Evolutionary conservation across 92 coral and sea anemone genomes (phyloP).

Genomic region (Heteractis magnifica): DNA sequence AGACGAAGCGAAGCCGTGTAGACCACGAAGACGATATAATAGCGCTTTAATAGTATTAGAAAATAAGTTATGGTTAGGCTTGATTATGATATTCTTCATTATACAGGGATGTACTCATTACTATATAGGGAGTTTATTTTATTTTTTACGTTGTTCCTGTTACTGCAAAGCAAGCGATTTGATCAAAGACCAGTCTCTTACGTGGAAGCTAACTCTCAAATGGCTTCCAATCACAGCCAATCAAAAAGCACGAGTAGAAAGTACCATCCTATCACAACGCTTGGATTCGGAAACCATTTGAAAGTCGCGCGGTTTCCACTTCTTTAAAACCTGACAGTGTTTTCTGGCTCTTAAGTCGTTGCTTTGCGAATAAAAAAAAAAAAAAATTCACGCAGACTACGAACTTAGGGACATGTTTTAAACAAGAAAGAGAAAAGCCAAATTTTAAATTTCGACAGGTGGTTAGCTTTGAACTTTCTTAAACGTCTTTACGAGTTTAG

Average conservation of each 20-base stretch:
- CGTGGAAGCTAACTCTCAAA: not conserved
- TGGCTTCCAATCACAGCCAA: not conserved
- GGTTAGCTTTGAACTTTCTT: too few relatives aligned
- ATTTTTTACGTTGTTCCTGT: not conserved
- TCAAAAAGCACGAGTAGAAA: not conserved
- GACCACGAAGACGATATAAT: slow-evolving; percentile 48
- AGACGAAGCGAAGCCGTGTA: slow-evolving; percentile 58
- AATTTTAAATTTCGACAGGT: too few relatives aligned
- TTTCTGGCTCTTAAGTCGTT: too few relatives aligned
- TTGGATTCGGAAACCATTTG: not conserved
- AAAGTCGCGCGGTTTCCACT: not conserved
- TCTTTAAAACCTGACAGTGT: too few relatives aligned
- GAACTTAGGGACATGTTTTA: too few relatives aligned
- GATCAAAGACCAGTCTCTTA: not conserved
- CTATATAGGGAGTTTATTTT: not conserved
- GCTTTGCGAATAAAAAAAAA: too few relatives aligned
- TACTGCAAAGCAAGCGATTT: not conserved
- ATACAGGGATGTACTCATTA: not conserved
- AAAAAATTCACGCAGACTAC: too few relatives aligned
- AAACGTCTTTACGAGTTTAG: too few relatives aligned
- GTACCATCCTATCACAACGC: not conserved
- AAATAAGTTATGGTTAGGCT: not conserved
- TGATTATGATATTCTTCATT: not conserved
- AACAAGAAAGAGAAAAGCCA: too few relatives aligned
- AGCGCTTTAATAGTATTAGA: slow-evolving; percentile 34